A percentile compares a stretch with the other conserved stretches of the same genome.
Evolutionary conservation across 2,113 vertebrate species (phyloP).

Genomic region (Gobio gobio): DNA sequence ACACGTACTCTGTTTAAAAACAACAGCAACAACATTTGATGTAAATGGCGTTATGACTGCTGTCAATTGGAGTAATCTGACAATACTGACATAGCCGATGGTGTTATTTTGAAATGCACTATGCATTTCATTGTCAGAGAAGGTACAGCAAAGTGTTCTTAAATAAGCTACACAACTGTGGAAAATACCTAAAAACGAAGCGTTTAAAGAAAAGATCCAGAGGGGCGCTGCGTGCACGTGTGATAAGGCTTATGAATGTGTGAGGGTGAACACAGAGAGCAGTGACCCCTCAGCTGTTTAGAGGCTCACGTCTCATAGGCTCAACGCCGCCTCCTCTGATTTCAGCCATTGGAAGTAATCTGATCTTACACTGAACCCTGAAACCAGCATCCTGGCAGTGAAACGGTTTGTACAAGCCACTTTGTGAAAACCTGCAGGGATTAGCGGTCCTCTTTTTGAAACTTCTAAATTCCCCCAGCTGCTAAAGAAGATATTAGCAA

Average conservation of each 20-base stretch:
- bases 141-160: neutral
- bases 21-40: neutral
- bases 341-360: conserved; percentile 79
- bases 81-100: neutral
- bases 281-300: conserved; percentile 75
- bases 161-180: neutral
- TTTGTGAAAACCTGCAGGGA: conserved; percentile 57
- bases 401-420: conserved; percentile 60
- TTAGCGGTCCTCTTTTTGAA: conserved; percentile 56
- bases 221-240: conserved; percentile 42
- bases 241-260: conserved; percentile 52
- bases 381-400: conserved; percentile 63
- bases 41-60: neutral
- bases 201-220: conserved; percentile 1
- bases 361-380: conserved; percentile 66
- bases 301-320: conserved; percentile 65
- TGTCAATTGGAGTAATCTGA: neutral
- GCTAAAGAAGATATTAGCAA: conserved; percentile 53
- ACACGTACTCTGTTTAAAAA: neutral
- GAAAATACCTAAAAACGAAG: neutral
- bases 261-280: conserved; percentile 57
- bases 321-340: conserved; percentile 67
- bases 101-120: neutral
- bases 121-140: conserved; percentile 10
- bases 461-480: conserved; percentile 32